Evolutionary conservation across 1,140 invertebrate genomes (phyloP).

Genomic region (Globodera rostochiensis): DNA sequence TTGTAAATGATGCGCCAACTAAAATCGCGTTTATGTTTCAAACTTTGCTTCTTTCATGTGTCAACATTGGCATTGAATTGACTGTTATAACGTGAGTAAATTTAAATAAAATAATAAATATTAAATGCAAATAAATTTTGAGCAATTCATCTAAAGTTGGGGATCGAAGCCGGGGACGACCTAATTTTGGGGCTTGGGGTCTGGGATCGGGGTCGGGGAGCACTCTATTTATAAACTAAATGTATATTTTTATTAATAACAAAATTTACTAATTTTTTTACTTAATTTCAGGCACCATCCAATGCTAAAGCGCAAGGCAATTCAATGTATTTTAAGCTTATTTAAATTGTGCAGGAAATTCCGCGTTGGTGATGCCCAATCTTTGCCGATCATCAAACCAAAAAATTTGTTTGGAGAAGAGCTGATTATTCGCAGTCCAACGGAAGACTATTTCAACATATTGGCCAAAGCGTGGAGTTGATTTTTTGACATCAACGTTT

Average conservation of each 20-base stretch:
- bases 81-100: not conserved
- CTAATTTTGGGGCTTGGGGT: no score
- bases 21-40: not conserved
- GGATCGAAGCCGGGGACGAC: no score
- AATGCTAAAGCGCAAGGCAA: not conserved
- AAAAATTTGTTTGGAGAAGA: not conserved
- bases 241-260: no score
- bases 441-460: not conserved
- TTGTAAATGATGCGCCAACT: not conserved
- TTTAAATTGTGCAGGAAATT: not conserved
- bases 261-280: not conserved
- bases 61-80: not conserved
- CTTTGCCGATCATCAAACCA: not conserved
- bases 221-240: no score
- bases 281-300: not conserved
- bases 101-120: not conserved
- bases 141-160: no score
- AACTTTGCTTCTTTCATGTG: not conserved
- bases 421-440: not conserved
- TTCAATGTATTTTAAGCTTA: not conserved
- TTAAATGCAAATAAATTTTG: not conserved
- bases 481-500: not conserved
- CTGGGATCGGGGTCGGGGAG: no score
- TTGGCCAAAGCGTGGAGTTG: not conserved
- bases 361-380: not conserved